Evolutionary conservation across 2,113 vertebrate genomes (phyloP).

Genomic region (Opisthocomus hoazin): DNA sequence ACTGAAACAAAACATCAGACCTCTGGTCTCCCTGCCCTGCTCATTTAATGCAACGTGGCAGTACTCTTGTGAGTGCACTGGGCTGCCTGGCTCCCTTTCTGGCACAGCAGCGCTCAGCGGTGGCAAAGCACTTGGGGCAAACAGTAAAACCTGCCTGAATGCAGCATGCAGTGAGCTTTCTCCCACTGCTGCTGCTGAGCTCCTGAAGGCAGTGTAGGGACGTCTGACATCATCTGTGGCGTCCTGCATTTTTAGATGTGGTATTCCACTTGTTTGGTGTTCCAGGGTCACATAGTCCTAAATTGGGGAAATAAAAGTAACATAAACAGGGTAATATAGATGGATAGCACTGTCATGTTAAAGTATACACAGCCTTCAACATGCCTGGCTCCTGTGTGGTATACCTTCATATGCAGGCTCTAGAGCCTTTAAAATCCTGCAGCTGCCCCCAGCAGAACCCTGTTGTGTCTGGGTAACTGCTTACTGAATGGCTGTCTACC

Average conservation of each 20-base stretch:
- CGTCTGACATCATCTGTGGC: neutral
- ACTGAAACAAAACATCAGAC: neutral
- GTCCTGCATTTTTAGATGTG: neutral
- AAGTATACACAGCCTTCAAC: neutral
- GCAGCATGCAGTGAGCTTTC: neutral
- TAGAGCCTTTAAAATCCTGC: neutral
- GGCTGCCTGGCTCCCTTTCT: neutral
- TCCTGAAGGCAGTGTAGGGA: neutral
- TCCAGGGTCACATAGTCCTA: neutral
- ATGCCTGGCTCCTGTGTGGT: neutral
- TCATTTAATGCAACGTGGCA: rapidly evolving
- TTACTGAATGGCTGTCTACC: neutral
- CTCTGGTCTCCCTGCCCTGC: neutral
- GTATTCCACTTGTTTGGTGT: neutral
- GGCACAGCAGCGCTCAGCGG: neutral
- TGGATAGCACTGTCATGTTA: neutral
- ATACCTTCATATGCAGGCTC: too few relatives aligned
- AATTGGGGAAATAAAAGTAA: neutral
- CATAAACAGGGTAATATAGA: neutral
- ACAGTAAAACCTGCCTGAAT: neutral
- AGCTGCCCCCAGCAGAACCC: neutral
- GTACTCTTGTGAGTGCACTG: rapidly evolving
- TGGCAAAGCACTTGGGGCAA: rapidly evolving
- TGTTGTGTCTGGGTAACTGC: neutral
- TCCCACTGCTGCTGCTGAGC: neutral